Percentiles rank a stretch among this genome's conserved stretches.
Conservation (phyloP, 92 coral and sea anemone species). For the Phenganax marumi region DNA sequence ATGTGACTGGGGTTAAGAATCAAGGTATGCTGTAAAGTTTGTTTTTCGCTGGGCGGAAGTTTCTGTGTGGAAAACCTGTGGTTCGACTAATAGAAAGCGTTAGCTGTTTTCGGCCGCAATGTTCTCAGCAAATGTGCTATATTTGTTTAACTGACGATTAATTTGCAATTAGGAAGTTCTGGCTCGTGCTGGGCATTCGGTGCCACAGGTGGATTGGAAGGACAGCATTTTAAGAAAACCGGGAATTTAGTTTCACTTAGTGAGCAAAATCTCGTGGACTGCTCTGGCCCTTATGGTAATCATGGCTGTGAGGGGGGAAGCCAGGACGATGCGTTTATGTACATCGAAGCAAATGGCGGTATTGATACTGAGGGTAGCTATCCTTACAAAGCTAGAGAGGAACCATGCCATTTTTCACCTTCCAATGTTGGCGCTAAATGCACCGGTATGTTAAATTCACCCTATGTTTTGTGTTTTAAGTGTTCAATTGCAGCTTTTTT, state of each 20-base stretch:
- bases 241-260: conserved; percentile 84
- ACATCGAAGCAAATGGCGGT: conserved; percentile 59
- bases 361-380: no score
- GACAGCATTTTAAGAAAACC: conserved; percentile 82
- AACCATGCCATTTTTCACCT: conserved; percentile 57
- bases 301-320: conserved; percentile 59
- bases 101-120: neutral
- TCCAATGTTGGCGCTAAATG: conserved; percentile 63
- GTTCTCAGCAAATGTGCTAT: neutral
- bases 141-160: no score
- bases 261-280: conserved; percentile 80
- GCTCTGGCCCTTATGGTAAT: conserved; percentile 65
- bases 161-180: conserved; percentile 53
- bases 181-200: conserved; percentile 85
- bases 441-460: conserved; percentile 50
- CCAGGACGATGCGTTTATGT: conserved; percentile 72
- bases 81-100: neutral
- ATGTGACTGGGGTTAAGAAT: conserved; percentile 82
- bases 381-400: conserved; percentile 12
- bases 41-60: no score
- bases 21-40: conserved; percentile 76
- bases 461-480: no score
- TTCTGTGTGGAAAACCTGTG: no score
- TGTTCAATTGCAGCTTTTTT: no score
- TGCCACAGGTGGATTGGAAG: conserved; percentile 86